Base-by-base conservation (phyloP, 1,140 invertebrate species). In the Drosophila auraria region DNA sequence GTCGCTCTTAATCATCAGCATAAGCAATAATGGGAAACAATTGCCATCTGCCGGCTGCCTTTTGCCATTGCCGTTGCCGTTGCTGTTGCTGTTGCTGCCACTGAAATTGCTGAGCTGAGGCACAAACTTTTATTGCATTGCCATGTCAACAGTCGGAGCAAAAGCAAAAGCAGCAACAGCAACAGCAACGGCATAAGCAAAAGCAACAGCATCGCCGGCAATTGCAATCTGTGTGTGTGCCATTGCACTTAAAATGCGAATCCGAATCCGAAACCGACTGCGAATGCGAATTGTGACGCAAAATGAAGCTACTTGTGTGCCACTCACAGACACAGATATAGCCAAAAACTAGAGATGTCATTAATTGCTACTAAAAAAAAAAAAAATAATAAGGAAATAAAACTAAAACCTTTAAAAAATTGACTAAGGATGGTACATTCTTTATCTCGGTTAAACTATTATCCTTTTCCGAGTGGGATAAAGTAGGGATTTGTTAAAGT, bases 301-400 rank as follows among this genome's bases (percentile, higher is more conserved):
- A 83, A 89, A 90, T 90, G 86, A 90, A 90, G 86, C 86, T 90
- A 90, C 86, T 90, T 90, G 82, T 90, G 75, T 82, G 82, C 82
- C 62, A 59, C 75, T 82, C 30, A 45, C 63, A 75, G 57, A 58
- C 30, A 75, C 62, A 80, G 42, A 61, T 45, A 59, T 42, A 74
- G 36, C 8, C 54, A 38, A 40, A 38, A 56, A 40, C 38, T 11
- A 56, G 54, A 6, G 54, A 56, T 56, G 54, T 25, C 33, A 56
- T 40, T 4, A 11, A 4, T 20, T 9, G 6, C 27, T 6, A 15
- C 14, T 56, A 40, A 8, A 40, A 40, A 40, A 5, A 8, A n/a
- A 12, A 56, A 8, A 40, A 40, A 40, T 3, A 8, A n/a, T 12
- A 56, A 38, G 5, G 1, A 5, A 15, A 20, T 20, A 20, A 20